A percentile compares a stretch with the other conserved stretches of the same genome.
Evolutionary conservation across 2,113 vertebrate species (phyloP).

Genomic region (Aspidoscelis tigris): DNA sequence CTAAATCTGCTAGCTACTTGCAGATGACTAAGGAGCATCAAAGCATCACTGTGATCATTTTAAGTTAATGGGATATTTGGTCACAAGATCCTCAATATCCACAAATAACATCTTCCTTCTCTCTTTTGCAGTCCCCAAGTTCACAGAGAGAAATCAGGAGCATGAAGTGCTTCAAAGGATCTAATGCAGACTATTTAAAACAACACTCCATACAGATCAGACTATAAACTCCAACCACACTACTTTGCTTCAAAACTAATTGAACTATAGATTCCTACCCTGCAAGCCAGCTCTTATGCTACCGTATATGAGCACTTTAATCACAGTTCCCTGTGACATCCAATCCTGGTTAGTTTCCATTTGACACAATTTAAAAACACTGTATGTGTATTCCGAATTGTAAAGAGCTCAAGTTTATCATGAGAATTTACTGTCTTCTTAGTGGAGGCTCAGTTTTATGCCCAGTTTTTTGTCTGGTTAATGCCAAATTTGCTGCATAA

Average conservation of each 20-base stretch:
- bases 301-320: no score
- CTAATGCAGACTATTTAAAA: background rate
- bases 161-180: background rate
- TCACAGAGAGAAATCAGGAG: background rate
- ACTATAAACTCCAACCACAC: background rate
- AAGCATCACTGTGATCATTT: conserved; percentile 38
- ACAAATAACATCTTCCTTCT: background rate
- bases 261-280: background rate
- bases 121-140: background rate
- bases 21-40: conserved; percentile 38
- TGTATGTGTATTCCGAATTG: no score
- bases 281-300: background rate
- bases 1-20: background rate
- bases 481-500: background rate
- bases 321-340: no score
- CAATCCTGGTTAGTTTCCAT: no score
- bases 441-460: no score
- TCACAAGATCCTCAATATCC: background rate
- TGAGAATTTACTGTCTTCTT: background rate
- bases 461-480: background rate
- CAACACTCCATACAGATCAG: background rate
- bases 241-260: background rate
- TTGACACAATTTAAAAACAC: no score
- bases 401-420: no score
- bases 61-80: background rate